phyloP scores from a whole-genome alignment of 2,888 invertebrate species.

The Lasioglossum pauxillum region DNA sequence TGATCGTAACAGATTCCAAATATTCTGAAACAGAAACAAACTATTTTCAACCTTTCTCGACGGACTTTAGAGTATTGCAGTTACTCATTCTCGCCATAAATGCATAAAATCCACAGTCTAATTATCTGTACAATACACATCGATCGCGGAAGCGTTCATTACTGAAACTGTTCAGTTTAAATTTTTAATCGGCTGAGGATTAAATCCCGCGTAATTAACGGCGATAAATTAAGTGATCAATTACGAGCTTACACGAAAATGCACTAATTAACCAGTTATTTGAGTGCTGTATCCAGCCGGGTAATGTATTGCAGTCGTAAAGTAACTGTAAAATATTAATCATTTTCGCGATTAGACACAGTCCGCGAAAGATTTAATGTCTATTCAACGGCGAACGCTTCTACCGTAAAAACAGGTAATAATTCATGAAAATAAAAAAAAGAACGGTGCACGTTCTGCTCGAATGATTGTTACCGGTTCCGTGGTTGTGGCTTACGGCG shows the following conservation, averaged over 20 bases:
- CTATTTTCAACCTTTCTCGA: too few relatives aligned
- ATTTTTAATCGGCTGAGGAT: background rate
- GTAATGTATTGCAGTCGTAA: background rate
- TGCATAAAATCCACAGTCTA: background rate
- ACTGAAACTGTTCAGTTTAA: background rate
- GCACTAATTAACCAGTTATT: background rate
- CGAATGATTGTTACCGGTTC: background rate
- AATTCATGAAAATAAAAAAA: background rate
- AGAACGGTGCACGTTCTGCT: background rate
- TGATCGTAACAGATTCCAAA: too few relatives aligned
- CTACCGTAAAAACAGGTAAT: background rate
- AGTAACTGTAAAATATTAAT: background rate
- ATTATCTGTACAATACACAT: background rate
- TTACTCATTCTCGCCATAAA: too few relatives aligned
- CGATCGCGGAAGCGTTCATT: background rate
- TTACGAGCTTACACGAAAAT: background rate
- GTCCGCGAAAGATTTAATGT: background rate
- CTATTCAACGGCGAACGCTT: background rate
- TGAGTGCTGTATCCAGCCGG: background rate
- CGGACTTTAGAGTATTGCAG: too few relatives aligned
- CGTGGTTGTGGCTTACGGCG: background rate
- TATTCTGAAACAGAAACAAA: too few relatives aligned
- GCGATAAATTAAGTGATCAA: background rate
- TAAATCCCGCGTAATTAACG: background rate
- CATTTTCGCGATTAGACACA: background rate